Base-by-base conservation (phyloP, 2,888 invertebrate species). In the Petrolisthes cinctipes region DNA sequence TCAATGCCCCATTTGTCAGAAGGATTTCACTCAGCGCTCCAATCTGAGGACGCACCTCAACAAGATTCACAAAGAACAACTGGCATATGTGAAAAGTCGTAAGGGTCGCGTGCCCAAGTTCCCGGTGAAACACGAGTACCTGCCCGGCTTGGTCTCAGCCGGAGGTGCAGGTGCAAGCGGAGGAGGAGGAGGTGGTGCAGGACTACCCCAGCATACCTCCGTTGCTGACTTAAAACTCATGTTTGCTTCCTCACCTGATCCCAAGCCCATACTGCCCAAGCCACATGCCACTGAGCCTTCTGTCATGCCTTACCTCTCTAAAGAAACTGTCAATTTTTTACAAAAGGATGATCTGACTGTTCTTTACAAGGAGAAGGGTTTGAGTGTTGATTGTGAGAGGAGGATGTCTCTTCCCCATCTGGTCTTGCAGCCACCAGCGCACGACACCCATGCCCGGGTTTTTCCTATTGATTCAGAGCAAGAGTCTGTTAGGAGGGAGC, bases 1-100 rank as follows among this genome's bases (percentile, higher is more conserved):
- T 83, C 88, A 86, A 82, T 90, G 90, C 85, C 71, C 57, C 37
- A 86, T 90, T 61, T 90, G 90, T 82, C 86, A 88, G 68, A 90
- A 90, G 90, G 87, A 90, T 87, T 90, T 90, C 90, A 90, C 90
- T 20, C 90, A 90, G 83, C 90, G 90, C 81, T 90, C 90, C 66
- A 90, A 90, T 86, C 83, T 90, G 68, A 87, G 90, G 81, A 90
- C 90, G n/a, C 90, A 90, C 75, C 88, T 90, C 83, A 88, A 83
- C 86, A 90, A 90, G 84, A 90, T 90, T 56, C 90, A 90, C 88
- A 90, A 90, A 79, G 90, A 90, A 61, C 90, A 90, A 83, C 66
- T 90, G 76, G 90, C 90, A 23, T 90, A 90, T 66, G 82, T 90
- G 37, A 90, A 90, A 75, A 88, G 85, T 17, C 76, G 90, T 53